phyloP scores from a whole-genome alignment of 2,888 invertebrate genomes.

The Bursaphelenchus okinawaensis region DNA sequence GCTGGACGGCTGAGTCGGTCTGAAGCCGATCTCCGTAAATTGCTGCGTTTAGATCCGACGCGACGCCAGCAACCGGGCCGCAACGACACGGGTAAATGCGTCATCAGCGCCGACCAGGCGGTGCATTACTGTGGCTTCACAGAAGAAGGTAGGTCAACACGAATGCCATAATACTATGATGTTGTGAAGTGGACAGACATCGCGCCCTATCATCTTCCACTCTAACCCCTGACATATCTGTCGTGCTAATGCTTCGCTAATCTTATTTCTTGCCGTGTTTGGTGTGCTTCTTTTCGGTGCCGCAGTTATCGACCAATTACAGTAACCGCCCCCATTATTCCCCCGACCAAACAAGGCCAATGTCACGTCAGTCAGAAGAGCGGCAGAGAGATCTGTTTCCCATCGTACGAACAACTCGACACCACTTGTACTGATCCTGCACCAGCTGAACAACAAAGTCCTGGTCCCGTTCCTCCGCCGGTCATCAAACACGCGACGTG shows the following conservation, averaged over 20 bases:
- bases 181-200: no score
- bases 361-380: slow-evolving; percentile 43
- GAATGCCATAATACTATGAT: neutral
- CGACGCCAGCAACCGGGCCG: slow-evolving; percentile 10
- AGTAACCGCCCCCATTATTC: slow-evolving; percentile 57
- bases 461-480: slow-evolving; percentile 49
- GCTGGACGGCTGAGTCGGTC: slow-evolving; percentile 8
- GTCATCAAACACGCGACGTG: slow-evolving; percentile 54
- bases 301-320: slow-evolving; percentile 20
- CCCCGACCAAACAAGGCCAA: slow-evolving; percentile 51
- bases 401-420: slow-evolving; percentile 50
- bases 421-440: slow-evolving; percentile 50
- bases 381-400: slow-evolving; percentile 52
- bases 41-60: slow-evolving; percentile 13
- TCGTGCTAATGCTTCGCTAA: no score
- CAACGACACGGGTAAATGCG: slow-evolving; percentile 46
- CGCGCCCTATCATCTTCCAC: no score
- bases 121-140: slow-evolving; percentile 56
- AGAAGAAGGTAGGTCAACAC: slow-evolving; percentile 42
- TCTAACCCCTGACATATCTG: neutral
- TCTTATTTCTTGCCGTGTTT: no score
- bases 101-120: slow-evolving; percentile 55
- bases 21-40: slow-evolving; percentile 10
- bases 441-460: slow-evolving; percentile 14
- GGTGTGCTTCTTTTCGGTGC: slow-evolving; percentile 1